Base-by-base conservation (phyloP, 2,113 vertebrate genomes). In the Myotis lucifugus region DNA sequence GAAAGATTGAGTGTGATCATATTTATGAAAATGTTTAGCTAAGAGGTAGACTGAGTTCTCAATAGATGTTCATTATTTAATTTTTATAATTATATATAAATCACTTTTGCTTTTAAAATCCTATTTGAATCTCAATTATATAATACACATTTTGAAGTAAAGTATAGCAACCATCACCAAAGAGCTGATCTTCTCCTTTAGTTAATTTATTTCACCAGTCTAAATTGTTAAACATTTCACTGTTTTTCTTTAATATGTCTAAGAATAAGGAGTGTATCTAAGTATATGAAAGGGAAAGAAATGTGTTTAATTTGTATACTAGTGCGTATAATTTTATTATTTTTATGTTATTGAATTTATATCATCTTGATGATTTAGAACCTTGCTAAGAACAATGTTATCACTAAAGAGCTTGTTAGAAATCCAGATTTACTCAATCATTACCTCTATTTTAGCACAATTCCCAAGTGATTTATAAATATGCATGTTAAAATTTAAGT, bases 61-160 rank as follows among this genome's bases (percentile, higher is more conserved):
- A 48, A 42, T 67, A 92, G n/a, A 50, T 92, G 13, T n/a, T 88
- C 40, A 88, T 83, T 88, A 19, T 54, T 86, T 93, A 83, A 84
- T 93, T 82, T 92, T 90, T 27, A 40, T 92, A 77, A 73, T 82
- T 94, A 67, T 85, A 27, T 5, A 19, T 73, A 93, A 88, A 73
- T 32, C 8, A 54, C 11, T 84, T 92, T 88, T 82, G n/a, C 17
- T 94, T 96, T 96, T 59, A 34, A 82, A 82, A 86, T 72, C 3
- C 74, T 85, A 40, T 76, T 67, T 83, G 27, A 73, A 19, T 34
- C 32, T 90, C 29, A 96, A 83, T 85, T 88, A 18, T 84, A 8
- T 76, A n/a, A 86, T 17, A 56, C 34, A 21, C 3, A 34, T 82
- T 89, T 83, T 77, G 8, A 54, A 84, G 23, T 76, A 48, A 2